Conservation (phyloP, 2,888 invertebrate genomes). For the Sphaerophoria taeniata region DNA sequence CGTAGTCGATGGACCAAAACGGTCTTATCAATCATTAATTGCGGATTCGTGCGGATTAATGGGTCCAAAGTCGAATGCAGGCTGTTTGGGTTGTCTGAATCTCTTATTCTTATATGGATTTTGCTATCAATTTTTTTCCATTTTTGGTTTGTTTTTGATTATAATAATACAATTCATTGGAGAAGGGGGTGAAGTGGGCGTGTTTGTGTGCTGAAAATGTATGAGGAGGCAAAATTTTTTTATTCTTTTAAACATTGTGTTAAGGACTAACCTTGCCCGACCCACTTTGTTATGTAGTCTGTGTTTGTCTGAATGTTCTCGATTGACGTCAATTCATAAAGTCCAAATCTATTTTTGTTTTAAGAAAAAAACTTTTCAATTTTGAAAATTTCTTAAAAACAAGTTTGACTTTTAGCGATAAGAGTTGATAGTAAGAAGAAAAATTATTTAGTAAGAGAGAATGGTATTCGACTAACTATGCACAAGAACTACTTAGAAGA, state of each 20-base stretch:
- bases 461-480: no score
- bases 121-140: slow-evolving; percentile 4
- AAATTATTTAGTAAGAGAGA: not conserved
- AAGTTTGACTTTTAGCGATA: not conserved
- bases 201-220: not conserved
- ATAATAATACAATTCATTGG: not conserved
- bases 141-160: not conserved
- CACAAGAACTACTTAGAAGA: no score
- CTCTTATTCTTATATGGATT: not conserved
- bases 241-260: slow-evolving; percentile 33
- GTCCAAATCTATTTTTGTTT: slow-evolving; percentile 38
- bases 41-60: slow-evolving; percentile 50
- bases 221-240: slow-evolving; percentile 9
- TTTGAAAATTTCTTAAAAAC: slow-evolving; percentile 1
- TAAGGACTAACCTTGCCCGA: slow-evolving; percentile 68
- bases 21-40: slow-evolving; percentile 32
- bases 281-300: slow-evolving; percentile 45
- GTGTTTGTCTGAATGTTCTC: not conserved
- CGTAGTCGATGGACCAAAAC: not conserved
- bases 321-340: slow-evolving; percentile 72
- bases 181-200: slow-evolving; percentile 1
- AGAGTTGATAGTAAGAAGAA: not conserved
- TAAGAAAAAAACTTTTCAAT: not conserved
- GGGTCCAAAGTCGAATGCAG: slow-evolving; percentile 66
- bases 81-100: slow-evolving; percentile 45